Conservation (phyloP, 2,113 vertebrate species). For the Nycticorax nycticorax region DNA sequence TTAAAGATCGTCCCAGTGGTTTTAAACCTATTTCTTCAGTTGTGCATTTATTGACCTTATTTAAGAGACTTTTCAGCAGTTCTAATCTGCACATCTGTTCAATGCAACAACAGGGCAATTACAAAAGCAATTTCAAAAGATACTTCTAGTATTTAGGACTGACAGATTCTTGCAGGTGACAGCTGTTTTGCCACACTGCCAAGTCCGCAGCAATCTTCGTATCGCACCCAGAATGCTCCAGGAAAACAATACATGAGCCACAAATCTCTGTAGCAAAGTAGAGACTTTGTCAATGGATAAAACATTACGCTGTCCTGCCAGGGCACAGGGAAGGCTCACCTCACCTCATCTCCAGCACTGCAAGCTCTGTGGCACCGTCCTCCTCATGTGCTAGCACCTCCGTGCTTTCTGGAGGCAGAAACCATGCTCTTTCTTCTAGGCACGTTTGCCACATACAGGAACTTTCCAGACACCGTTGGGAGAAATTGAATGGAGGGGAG, state of each 20-base stretch:
- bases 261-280: neutral
- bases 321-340: neutral
- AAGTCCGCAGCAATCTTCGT: neutral
- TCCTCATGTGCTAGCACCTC: neutral
- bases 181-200: slow-evolving; percentile 29
- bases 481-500: neutral
- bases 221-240: neutral
- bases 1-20: neutral
- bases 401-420: neutral
- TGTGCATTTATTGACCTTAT: neutral
- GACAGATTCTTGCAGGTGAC: slow-evolving; percentile 34
- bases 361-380: accelerated
- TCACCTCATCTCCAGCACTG: neutral
- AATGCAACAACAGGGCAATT: neutral
- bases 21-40: neutral
- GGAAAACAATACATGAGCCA: neutral
- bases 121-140: neutral
- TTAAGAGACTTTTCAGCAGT: neutral
- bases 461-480: neutral
- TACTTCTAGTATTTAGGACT: neutral
- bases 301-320: neutral
- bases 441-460: accelerated
- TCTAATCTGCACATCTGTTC: slow-evolving; percentile 15
- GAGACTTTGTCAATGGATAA: neutral
- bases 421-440: neutral